Evolutionary conservation across 2,797 vertebrate species (phyloP).

Genomic region (Sebastes cheni): DNA sequence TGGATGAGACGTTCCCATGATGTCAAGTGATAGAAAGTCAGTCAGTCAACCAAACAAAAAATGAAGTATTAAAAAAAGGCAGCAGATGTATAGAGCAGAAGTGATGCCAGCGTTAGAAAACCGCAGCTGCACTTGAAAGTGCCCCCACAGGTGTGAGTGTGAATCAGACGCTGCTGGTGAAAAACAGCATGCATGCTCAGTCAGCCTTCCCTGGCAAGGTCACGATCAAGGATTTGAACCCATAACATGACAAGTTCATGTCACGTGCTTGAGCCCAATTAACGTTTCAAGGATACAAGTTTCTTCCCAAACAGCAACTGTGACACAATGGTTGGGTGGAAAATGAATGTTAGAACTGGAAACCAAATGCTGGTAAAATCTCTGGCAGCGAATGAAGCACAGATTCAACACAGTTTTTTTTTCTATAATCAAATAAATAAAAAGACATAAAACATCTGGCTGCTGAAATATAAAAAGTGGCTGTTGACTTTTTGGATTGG

Average conservation of each 20-base stretch:
- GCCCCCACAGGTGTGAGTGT: background rate
- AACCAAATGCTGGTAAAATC: background rate
- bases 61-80: background rate
- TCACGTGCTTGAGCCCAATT: background rate
- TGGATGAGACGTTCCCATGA: background rate
- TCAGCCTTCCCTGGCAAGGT: background rate
- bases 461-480: conserved; percentile 39
- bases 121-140: background rate
- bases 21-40: background rate
- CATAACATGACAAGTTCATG: background rate
- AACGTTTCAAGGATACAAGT: background rate
- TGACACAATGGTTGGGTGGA: conserved; percentile 1
- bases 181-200: background rate
- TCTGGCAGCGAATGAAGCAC: conserved; percentile 1
- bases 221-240: background rate
- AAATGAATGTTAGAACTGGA: background rate
- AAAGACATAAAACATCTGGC: conserved; percentile 42
- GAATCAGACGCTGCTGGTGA: background rate
- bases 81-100: background rate
- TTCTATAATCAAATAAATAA: conserved; percentile 30
- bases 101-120: background rate
- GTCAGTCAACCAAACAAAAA: background rate
- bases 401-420: background rate
- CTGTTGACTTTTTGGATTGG: conserved; percentile 11
- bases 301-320: background rate